Evolutionary conservation across 2,888 invertebrate genomes (phyloP).

Genomic region (Agrotis puta): DNA sequence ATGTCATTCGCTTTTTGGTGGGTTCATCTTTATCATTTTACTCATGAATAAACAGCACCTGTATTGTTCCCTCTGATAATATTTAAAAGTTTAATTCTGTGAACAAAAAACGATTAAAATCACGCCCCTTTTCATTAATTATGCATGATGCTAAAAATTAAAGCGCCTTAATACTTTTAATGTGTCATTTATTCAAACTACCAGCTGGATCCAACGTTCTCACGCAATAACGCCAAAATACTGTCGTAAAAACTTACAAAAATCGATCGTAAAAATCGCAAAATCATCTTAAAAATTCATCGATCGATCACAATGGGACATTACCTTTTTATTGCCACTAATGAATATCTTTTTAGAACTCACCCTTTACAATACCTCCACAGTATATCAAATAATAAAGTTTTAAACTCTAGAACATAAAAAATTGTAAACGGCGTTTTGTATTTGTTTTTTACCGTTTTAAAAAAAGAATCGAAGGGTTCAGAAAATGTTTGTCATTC

Average conservation of each 20-base stretch:
- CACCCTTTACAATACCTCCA: constrained; percentile 73
- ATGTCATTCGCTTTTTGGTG: too few species aligned
- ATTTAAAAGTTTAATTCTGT: neutral
- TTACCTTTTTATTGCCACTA: constrained; percentile 88
- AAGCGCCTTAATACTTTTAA: constrained; percentile 43
- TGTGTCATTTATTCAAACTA: constrained; percentile 59
- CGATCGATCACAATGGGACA: constrained; percentile 86
- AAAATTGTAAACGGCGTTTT: constrained; percentile 87
- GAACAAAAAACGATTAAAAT: constrained; percentile 8
- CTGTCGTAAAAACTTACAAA: constrained; percentile 79
- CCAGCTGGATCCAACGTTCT: constrained; percentile 79
- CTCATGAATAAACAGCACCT: neutral
- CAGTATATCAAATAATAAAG: constrained; percentile 88
- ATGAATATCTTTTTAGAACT: constrained; percentile 82
- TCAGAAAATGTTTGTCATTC: constrained; percentile 82
- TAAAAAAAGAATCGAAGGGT: constrained; percentile 79
- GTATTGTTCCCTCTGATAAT: neutral
- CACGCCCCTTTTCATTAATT: constrained; percentile 21
- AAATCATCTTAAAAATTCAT: constrained; percentile 88
- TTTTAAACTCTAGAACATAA: constrained; percentile 83
- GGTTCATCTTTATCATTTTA: neutral
- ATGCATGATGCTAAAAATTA: constrained; percentile 40
- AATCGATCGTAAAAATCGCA: constrained; percentile 88
- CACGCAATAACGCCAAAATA: constrained; percentile 81
- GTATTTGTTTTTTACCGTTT: constrained; percentile 71